Conservation (phyloP, 2,888 invertebrate genomes). For the Orthosia gracilis region DNA sequence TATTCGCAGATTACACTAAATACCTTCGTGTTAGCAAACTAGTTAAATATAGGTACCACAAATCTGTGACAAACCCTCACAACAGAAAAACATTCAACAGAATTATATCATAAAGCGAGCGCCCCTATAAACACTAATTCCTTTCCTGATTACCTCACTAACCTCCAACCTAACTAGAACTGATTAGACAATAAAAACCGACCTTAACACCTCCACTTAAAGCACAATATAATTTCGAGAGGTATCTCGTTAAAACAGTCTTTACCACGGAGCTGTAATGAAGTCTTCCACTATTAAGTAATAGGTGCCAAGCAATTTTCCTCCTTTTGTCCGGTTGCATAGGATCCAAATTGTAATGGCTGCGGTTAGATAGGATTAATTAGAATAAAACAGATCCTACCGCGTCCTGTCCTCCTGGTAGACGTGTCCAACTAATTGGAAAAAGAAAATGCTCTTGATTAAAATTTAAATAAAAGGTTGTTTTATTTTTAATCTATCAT, state of each 20-base stretch:
- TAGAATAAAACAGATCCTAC: constrained; percentile 65
- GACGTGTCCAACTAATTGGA: constrained; percentile 54
- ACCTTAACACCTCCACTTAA: constrained; percentile 47
- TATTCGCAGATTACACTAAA: not conserved
- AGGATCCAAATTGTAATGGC: constrained; percentile 60
- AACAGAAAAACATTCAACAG: constrained; percentile 52
- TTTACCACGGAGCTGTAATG: constrained; percentile 69
- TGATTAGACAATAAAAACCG: constrained; percentile 42
- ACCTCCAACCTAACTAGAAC: constrained; percentile 60
- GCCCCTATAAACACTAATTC: constrained; percentile 70
- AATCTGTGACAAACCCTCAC: constrained; percentile 41
- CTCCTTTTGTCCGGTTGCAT: constrained; percentile 55
- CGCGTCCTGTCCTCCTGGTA: constrained; percentile 57
- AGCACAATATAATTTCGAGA: constrained; percentile 34
- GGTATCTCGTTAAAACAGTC: constrained; percentile 62
- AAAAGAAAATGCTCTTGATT: constrained; percentile 49
- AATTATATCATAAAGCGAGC: constrained; percentile 68
- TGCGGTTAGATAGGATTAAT: constrained; percentile 61
- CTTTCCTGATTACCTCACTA: constrained; percentile 70
- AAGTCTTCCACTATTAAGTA: constrained; percentile 69
- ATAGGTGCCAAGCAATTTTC: constrained; percentile 62
- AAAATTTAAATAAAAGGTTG: constrained; percentile 30
- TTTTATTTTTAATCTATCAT: not conserved
- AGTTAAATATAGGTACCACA: constrained; percentile 27
- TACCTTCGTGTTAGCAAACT: constrained; percentile 10